Conservation (phyloP, 2,888 invertebrate species). For the Zygogramma bicolorata region DNA sequence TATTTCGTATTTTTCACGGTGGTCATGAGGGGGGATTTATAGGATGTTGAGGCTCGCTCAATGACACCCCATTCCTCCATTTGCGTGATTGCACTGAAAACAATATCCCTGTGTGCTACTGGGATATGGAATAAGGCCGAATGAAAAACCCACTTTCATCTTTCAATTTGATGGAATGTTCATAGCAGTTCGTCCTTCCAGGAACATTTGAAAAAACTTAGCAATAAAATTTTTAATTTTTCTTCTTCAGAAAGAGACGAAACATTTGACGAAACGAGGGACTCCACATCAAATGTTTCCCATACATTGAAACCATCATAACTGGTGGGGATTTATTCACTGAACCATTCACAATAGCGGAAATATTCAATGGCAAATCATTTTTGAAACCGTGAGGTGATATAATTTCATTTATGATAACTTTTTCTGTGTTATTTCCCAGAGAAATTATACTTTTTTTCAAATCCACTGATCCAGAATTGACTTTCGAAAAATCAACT, state of each 20-base stretch:
- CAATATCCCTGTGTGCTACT: neutral
- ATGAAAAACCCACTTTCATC: neutral
- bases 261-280: neutral
- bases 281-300: neutral
- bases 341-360: no score
- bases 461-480: no score
- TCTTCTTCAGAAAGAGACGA: neutral
- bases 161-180: neutral
- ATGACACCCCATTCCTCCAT: neutral
- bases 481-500: no score
- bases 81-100: neutral
- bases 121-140: neutral
- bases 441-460: no score
- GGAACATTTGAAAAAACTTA: neutral
- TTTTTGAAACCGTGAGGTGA: no score
- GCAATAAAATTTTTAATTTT: neutral
- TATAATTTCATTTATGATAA: no score
- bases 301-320: no score
- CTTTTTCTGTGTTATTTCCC: no score
- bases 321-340: no score
- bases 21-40: neutral
- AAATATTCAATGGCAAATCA: no score
- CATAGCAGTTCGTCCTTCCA: neutral
- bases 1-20: neutral
- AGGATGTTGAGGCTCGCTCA: neutral